Percentiles rank a stretch among this genome's conserved stretches.
Evolutionary conservation across 2,888 invertebrate genomes (phyloP).

Genomic region (Eupithecia subumbrata): DNA sequence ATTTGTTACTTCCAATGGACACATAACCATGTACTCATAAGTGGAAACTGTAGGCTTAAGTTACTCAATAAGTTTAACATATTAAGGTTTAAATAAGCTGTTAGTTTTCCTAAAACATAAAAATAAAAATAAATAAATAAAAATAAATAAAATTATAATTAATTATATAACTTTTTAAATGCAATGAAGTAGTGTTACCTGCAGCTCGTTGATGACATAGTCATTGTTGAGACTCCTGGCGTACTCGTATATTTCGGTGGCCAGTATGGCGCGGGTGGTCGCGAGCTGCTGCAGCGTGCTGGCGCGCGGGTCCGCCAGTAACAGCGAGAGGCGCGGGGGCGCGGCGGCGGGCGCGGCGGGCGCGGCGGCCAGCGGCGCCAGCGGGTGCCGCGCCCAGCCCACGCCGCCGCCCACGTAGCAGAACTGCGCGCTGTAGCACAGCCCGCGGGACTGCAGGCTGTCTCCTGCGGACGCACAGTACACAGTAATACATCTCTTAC

Average conservation of each 20-base stretch:
- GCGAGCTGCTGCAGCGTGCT: conserved; percentile 87
- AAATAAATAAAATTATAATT: too few relatives aligned
- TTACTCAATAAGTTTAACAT: too few relatives aligned
- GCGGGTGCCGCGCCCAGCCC: conserved; percentile 79
- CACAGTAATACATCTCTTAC: too few relatives aligned
- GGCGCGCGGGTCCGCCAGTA: conserved; percentile 89
- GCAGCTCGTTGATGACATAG: conserved; percentile 89
- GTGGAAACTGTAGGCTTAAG: too few relatives aligned
- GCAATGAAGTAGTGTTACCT: conserved; percentile 74
- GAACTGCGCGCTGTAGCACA: conserved; percentile 96
- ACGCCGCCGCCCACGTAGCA: conserved; percentile 96
- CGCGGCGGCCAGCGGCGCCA: conserved; percentile 56
- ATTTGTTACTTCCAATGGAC: too few relatives aligned
- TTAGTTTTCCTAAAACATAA: too few relatives aligned
- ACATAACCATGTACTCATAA: too few relatives aligned
- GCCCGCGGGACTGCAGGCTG: conserved; percentile 89
- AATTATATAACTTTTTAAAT: too few relatives aligned
- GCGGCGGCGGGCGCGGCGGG: conserved; percentile 53
- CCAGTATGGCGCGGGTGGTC: conserved; percentile 93
- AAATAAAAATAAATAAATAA: too few relatives aligned
- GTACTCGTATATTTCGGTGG: conserved; percentile 98
- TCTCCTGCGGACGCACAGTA: conserved; percentile 81
- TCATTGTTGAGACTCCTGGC: conserved; percentile 91
- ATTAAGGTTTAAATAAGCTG: too few relatives aligned
- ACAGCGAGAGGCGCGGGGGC: conserved; percentile 87